Evolutionary conservation across 2,113 vertebrate species (phyloP).

Genomic region (Misgurnus mizolepis): DNA sequence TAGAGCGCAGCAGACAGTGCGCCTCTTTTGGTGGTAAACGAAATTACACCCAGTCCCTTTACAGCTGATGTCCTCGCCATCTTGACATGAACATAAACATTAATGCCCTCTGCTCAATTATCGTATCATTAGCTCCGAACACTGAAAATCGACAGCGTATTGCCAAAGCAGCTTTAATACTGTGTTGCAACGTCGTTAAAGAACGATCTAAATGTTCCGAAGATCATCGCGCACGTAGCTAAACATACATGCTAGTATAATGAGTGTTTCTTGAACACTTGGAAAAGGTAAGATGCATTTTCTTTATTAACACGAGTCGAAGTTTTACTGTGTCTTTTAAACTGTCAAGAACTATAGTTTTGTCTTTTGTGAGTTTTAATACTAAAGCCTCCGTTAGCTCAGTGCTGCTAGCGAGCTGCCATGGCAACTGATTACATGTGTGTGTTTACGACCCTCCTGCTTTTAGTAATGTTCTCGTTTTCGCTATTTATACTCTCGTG

Average conservation of each 20-base stretch:
- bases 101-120: slow-evolving; percentile 18
- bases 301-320: background rate
- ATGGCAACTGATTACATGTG: slow-evolving; percentile 43
- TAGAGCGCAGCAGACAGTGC: background rate
- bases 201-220: background rate
- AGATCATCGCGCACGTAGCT: slow-evolving; percentile 20
- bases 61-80: slow-evolving; percentile 78
- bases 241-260: slow-evolving; percentile 1
- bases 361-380: background rate
- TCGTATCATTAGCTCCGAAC: background rate
- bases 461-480: background rate
- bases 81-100: slow-evolving; percentile 77
- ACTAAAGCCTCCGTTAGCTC: background rate
- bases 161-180: background rate
- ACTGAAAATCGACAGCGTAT: background rate
- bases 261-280: slow-evolving; percentile 19
- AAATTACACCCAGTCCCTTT: slow-evolving; percentile 31
- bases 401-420: slow-evolving; percentile 24
- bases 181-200: background rate
- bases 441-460: slow-evolving; percentile 24
- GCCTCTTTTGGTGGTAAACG: background rate
- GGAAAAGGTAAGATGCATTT: slow-evolving; percentile 1
- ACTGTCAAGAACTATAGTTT: background rate
- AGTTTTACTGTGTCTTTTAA: background rate
- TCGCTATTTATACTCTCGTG: background rate